Base-by-base conservation (phyloP, 64 coral and sea anemone species). In the Dendrophyllia cribrosa region DNA sequence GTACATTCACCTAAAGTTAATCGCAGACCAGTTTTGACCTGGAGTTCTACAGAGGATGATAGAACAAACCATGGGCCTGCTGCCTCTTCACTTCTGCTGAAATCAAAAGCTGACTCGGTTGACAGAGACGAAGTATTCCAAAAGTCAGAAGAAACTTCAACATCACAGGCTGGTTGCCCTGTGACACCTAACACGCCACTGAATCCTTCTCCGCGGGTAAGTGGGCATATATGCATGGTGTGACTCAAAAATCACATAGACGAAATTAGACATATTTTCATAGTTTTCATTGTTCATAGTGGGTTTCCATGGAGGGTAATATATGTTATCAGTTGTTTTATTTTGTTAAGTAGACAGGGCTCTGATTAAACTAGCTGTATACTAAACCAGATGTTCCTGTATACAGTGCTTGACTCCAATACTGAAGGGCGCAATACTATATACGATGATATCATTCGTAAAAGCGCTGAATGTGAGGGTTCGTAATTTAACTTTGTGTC, bases 121-220 rank as follows among this genome's bases (percentile, higher is more conserved):
- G 92, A 94, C 9, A 64, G 76, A 24, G 90, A 93, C 34, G 95
- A 96, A 8, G 95, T 96, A 49, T 96, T 96, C 85, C 91, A 94
- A 16, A 84, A 84, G 44, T 51, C 48, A 75, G 86, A 66, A 43
- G 78, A 84, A 43, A 56, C 34, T 45, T 26, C 78, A n/a, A 17
- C 59, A 71, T 51, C 86, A 50, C 53, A 86, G 10, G 17, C 59
- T 34, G 58, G 17, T 10, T 75, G 55, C 48, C 59, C 61, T n/a
- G 70, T 22, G 5, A 24, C 56, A 45, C 87, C 86, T 9, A 89
- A 88, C 51, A 73, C 87, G 14, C 87, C 86, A 3, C 77, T 83
- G 9, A 94, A 94, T 72, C 77, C 87, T 8, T 94, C 92, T 6
- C 92, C 92, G n/a, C 78, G 92, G 34, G 92, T 94, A 23, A 76